Conservation (phyloP, 2,797 vertebrate species). For the Decapterus maruadsi region DNA sequence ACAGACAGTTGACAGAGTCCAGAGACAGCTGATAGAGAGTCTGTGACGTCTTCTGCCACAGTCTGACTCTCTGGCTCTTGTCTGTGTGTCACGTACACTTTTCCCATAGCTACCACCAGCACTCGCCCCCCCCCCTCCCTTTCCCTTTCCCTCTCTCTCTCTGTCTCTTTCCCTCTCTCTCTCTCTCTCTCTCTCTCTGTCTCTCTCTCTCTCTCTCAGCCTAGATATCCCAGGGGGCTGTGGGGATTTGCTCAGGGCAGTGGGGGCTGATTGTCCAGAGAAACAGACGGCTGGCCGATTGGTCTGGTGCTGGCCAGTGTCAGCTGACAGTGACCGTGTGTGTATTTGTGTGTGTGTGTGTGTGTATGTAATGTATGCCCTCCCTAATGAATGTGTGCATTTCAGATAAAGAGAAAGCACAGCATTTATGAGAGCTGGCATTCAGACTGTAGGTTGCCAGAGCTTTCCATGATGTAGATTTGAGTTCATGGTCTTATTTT, state of each 20-base stretch:
- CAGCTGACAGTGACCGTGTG: constrained; percentile 52
- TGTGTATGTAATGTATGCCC: constrained; percentile 30
- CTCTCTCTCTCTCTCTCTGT: background rate
- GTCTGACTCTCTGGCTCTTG: constrained; percentile 68
- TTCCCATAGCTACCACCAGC: constrained; percentile 61
- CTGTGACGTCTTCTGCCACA: constrained; percentile 65
- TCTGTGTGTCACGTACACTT: constrained; percentile 74
- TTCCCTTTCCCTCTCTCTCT: too few relatives aligned
- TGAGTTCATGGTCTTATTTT: background rate
- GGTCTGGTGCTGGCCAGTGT: constrained; percentile 60
- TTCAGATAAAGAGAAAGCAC: background rate
- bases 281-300: constrained; percentile 50
- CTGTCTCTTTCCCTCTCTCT: background rate
- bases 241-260: constrained; percentile 58
- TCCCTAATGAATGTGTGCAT: constrained; percentile 23
- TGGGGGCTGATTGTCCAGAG: constrained; percentile 58
- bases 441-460: background rate
- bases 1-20: constrained; percentile 75
- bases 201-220: constrained; percentile 23
- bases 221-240: constrained; percentile 63
- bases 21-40: constrained; percentile 69
- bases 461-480: background rate
- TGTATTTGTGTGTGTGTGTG: constrained; percentile 31
- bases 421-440: constrained; percentile 14
- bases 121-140: constrained; percentile 11